phyloP scores from a whole-genome alignment of 2,113 vertebrate species.

The Verasper variegatus region DNA sequence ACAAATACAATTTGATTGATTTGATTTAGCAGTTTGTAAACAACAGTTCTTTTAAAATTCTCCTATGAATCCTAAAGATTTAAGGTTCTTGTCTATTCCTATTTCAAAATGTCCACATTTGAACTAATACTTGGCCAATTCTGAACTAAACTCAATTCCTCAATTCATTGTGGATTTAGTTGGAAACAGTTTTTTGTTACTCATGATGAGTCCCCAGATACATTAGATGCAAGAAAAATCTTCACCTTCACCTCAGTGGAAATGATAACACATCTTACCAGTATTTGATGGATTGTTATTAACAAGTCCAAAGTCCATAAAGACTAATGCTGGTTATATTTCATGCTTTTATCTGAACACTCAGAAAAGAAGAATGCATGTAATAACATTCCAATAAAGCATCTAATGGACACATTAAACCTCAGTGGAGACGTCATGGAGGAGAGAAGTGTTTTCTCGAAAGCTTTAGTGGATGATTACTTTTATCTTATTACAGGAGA shows the following conservation, averaged over 20 bases:
- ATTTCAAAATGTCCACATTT: no score
- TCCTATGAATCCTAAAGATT: no score
- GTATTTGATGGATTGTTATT: neutral
- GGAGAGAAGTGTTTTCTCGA: slow-evolving; percentile 4
- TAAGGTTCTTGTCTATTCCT: no score
- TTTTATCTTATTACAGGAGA: neutral
- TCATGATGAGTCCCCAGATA: no score
- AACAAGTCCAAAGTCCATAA: slow-evolving; percentile 3
- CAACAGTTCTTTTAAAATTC: no score
- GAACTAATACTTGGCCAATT: no score
- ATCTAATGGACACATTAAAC: slow-evolving; percentile 22
- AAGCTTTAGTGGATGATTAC: neutral
- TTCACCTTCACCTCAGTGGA: neutral
- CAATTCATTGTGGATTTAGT: no score
- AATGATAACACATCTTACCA: neutral
- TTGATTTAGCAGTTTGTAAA: no score
- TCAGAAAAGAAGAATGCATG: slow-evolving; percentile 11
- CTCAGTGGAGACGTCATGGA: slow-evolving; percentile 8
- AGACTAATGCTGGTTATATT: slow-evolving; percentile 4
- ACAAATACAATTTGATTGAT: no score
- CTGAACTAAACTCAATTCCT: no score
- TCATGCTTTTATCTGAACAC: slow-evolving; percentile 1
- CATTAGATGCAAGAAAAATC: neutral
- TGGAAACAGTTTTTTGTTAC: no score
- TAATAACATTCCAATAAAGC: slow-evolving; percentile 4